A percentile compares a stretch with the other conserved stretches of the same genome.
phyloP scores from a whole-genome alignment of 2,113 vertebrate species.

The Eurystomus gularis region DNA sequence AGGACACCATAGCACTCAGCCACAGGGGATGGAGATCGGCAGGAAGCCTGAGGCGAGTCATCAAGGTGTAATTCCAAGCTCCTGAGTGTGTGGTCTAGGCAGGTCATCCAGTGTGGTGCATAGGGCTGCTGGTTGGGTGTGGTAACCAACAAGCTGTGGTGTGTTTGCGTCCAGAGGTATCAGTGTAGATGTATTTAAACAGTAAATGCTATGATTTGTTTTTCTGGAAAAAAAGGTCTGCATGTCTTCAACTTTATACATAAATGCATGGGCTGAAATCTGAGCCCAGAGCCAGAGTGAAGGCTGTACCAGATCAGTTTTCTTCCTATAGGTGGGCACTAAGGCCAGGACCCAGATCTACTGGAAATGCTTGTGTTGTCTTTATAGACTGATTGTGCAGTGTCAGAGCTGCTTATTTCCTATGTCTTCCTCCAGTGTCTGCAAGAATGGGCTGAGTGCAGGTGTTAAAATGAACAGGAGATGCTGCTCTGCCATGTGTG shows the following conservation, averaged over 20 bases:
- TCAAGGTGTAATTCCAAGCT: background rate
- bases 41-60: background rate
- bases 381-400: background rate
- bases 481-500: accelerated
- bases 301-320: background rate
- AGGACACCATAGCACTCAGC: background rate
- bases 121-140: background rate
- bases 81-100: background rate
- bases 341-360: background rate
- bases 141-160: background rate
- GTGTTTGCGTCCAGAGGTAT: background rate
- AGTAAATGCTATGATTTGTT: background rate
- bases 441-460: background rate
- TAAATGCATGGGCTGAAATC: background rate
- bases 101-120: accelerated
- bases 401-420: background rate
- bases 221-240: background rate
- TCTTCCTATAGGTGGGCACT: background rate
- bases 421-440: background rate
- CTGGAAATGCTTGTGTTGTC: background rate
- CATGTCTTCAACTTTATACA: background rate
- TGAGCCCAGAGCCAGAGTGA: background rate
- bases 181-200: background rate
- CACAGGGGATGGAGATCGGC: background rate
- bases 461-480: background rate